Percentiles rank a stretch among this genome's conserved stretches.
phyloP scores from a whole-genome alignment of 2,113 vertebrate species.

The Oncorhynchus keta region DNA sequence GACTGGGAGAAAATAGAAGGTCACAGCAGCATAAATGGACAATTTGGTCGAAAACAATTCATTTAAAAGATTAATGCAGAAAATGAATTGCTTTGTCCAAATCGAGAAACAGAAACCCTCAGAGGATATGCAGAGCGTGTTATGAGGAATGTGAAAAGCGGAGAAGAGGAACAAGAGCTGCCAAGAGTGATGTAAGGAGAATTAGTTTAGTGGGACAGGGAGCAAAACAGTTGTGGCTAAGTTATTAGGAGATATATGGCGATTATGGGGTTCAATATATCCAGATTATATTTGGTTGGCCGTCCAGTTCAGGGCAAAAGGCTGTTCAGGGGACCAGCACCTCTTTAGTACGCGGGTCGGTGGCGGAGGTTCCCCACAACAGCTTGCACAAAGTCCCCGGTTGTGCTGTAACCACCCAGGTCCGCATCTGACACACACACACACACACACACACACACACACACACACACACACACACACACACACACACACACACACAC shows the following conservation, averaged over 20 bases:
- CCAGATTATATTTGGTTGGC: background rate
- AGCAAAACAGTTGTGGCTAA: too few relatives aligned
- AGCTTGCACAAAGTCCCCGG: slow-evolving; percentile 1
- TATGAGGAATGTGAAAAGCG: too few relatives aligned
- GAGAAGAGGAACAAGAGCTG: too few relatives aligned
- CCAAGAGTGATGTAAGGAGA: background rate
- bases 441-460: too few relatives aligned
- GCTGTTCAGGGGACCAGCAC: background rate
- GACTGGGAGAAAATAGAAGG: background rate
- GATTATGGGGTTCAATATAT: background rate
- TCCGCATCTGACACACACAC: slow-evolving; percentile 13
- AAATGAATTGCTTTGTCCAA: background rate
- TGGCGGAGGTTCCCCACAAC: slow-evolving; percentile 7
- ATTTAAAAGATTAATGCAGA: background rate
- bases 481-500: too few relatives aligned
- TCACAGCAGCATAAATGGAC: background rate
- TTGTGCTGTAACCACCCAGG: slow-evolving; percentile 3
- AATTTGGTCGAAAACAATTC: background rate
- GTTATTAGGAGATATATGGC: too few relatives aligned
- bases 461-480: too few relatives aligned
- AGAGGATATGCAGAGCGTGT: too few relatives aligned
- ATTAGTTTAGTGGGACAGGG: too few relatives aligned
- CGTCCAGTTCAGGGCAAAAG: background rate
- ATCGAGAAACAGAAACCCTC: too few relatives aligned
- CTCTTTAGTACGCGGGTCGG: background rate